Percentiles rank a stretch among this genome's conserved stretches.
Conservation (phyloP, 2,888 invertebrate genomes). For the Dichetophora obliterata region DNA sequence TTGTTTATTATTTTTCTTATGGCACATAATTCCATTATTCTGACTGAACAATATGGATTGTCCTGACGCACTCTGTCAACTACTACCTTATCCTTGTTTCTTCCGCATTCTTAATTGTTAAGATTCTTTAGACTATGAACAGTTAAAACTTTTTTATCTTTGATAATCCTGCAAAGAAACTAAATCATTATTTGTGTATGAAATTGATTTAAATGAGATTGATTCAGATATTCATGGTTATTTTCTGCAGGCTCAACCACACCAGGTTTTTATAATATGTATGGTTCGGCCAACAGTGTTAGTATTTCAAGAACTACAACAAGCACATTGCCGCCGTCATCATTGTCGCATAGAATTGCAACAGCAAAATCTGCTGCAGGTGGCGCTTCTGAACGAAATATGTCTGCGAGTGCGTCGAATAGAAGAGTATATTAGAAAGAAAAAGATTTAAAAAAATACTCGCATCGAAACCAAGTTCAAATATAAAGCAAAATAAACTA, state of each 20-base stretch:
- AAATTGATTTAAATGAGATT: not conserved
- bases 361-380: not conserved
- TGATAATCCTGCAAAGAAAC: not conserved
- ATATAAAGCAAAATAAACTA: conserved; percentile 7
- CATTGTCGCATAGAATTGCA: conserved; percentile 13
- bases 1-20: not conserved
- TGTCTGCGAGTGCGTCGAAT: conserved; percentile 9
- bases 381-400: conserved; percentile 13
- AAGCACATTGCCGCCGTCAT: conserved; percentile 14
- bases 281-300: conserved; percentile 32
- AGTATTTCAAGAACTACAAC: conserved; percentile 34
- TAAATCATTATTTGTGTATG: conserved; percentile 5
- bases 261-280: conserved; percentile 32
- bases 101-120: not conserved
- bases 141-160: conserved; percentile 11
- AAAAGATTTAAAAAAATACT: not conserved
- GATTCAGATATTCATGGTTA: conserved; percentile 6
- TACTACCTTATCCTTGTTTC: too few species aligned
- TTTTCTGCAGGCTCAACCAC: conserved; percentile 37
- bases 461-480: not conserved
- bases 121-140: not conserved
- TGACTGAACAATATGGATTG: too few species aligned
- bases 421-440: conserved; percentile 18
- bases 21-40: not conserved
- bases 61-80: too few species aligned